Evolutionary conservation across 2,888 invertebrate species (phyloP), one percentile per base, ranked within the genome.

Genomic region (Mythimna vitellina): DNA sequence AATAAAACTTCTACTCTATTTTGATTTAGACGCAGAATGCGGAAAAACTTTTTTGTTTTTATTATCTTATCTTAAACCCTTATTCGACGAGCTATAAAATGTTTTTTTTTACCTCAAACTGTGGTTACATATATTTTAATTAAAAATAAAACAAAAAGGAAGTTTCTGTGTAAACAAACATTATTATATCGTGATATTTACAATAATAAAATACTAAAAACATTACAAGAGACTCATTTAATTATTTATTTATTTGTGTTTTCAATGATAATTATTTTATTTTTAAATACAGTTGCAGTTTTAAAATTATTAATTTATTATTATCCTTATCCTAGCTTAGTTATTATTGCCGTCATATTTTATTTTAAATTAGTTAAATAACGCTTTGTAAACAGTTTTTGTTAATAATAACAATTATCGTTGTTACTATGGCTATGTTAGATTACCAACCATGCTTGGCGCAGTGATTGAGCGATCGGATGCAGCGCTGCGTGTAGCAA

Each of bases 291-390:
- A 17, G 38, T 67, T 29, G 54, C 35, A 70, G 60, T 80, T 77
- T 81, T 76, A 72, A 64, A 75, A 62, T n/a, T 57, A 76, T 76
- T 63, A 49, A 5, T 75, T 81, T 82, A 83, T 81, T 76, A 74
- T 84, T 80, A 81, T 82, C 86, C 78, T 83, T 82, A 70, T 81
- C 65, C 76, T 42, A 71, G 25, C 65, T 64, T 20, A 38, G 54
- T 62, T 65, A 73, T 57, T 76, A 61, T 71, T 76, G 80, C 56
- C 60, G 73, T 78, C 35, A 61, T 65, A 20, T 66, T 71, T 68
- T 62, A 73, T 72, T 81, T 73, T 66, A 73, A 81, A 65, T 81
- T 65, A 62, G 57, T 20, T 49, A 7, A 56, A 12, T 29, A 49
- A 38, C 35, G 17, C 29, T 61, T 29, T 51, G 25, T 7, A 57